phyloP scores from a whole-genome alignment of 2,113 vertebrate species.

The Proterorhinus semilunaris region DNA sequence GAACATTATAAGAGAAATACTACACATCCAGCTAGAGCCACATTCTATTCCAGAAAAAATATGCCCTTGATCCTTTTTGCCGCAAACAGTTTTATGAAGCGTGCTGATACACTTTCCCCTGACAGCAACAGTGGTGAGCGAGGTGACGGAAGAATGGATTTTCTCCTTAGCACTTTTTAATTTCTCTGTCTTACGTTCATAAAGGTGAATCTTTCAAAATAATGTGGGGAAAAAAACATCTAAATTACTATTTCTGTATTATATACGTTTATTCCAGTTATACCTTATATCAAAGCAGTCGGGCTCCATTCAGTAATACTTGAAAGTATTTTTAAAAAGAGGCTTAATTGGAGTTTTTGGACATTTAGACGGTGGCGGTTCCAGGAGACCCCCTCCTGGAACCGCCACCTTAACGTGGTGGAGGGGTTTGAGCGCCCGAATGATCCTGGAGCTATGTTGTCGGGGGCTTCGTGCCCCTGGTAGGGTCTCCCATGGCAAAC shows the following conservation, averaged over 20 bases:
- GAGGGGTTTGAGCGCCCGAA: too few species aligned
- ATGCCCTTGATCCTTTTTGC: not conserved
- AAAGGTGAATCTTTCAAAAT: not conserved
- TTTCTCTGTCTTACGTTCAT: not conserved
- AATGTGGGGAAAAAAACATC: not conserved
- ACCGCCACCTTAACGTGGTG: too few species aligned
- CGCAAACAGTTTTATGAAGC: not conserved
- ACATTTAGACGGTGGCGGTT: too few species aligned
- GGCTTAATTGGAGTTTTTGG: not conserved
- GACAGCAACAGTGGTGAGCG: not conserved
- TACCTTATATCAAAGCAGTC: not conserved
- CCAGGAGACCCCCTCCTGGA: too few species aligned
- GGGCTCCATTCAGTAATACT: not conserved
- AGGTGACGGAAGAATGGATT: not conserved
- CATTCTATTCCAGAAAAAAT: not conserved
- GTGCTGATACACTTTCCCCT: slow-evolving; percentile 19
- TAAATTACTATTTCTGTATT: not conserved
- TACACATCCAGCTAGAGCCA: not conserved
- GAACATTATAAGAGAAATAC: not conserved
- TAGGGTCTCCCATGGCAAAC: too few species aligned
- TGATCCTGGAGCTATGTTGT: too few species aligned
- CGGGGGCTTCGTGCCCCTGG: too few species aligned
- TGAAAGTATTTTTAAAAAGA: not conserved
- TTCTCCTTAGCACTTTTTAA: too few species aligned
- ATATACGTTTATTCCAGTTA: too few species aligned